These are phyloP conservation scores for Phymorhynchus buccinoides DNA, from an alignment of 1,140 invertebrate genomes.

Conservation along the genomic window DNA sequence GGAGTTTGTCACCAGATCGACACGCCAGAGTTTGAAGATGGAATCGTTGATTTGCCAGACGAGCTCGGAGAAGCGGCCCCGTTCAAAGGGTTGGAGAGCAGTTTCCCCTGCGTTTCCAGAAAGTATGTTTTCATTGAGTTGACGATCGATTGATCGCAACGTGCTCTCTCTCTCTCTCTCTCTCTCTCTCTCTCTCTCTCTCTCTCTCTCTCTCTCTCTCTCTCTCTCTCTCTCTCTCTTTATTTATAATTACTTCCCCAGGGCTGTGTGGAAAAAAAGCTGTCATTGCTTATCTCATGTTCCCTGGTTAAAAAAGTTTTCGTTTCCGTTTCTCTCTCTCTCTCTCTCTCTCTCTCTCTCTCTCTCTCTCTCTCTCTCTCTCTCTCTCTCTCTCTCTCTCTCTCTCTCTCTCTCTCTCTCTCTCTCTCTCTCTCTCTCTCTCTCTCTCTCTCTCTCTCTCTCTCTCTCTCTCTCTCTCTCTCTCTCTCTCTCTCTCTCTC, in stretches of 20 bases:
- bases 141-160: no score
- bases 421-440: not conserved
- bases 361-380: not conserved
- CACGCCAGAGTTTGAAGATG: slow-evolving; percentile 24
- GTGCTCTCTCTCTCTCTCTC: not conserved
- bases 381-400: not conserved
- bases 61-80: not conserved
- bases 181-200: not conserved
- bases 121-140: slow-evolving; percentile 56
- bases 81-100: slow-evolving; percentile 63
- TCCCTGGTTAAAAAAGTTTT: no score
- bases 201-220: not conserved
- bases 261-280: no score
- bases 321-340: no score
- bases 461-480: not conserved
- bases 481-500: not conserved
- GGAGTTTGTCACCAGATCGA: slow-evolving; percentile 33
- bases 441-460: not conserved
- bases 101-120: slow-evolving; percentile 65
- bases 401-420: slow-evolving; percentile 13
- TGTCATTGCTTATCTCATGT: no score
- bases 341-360: not conserved
- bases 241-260: no score
- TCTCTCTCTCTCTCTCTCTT: not conserved
- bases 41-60: not conserved